phyloP scores from a whole-genome alignment of 2,888 invertebrate genomes.

The Cosmopolites sordidus region DNA sequence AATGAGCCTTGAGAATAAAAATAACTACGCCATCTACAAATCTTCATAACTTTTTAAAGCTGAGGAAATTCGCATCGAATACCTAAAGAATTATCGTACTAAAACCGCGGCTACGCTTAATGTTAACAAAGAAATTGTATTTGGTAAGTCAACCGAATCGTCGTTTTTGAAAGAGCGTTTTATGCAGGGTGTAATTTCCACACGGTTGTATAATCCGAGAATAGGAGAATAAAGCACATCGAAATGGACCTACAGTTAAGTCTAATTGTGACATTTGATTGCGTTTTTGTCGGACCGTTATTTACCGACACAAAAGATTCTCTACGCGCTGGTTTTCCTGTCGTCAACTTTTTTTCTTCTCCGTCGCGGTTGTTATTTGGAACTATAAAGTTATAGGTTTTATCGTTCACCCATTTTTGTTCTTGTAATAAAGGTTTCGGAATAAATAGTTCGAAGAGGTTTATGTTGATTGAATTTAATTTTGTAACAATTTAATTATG shows the following conservation, averaged over 20 bases:
- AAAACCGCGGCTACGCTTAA: constrained; percentile 9
- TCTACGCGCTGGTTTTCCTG: too few relatives aligned
- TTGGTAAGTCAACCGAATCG: constrained; percentile 18
- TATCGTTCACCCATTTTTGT: too few relatives aligned
- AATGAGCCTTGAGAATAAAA: too few relatives aligned
- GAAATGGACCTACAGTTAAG: constrained; percentile 14
- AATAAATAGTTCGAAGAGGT: too few relatives aligned
- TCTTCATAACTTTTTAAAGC: neutral
- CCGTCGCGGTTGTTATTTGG: too few relatives aligned
- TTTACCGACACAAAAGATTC: constrained; percentile 1
- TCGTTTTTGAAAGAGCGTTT: constrained; percentile 9
- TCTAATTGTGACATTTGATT: constrained; percentile 23
- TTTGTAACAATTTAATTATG: too few relatives aligned
- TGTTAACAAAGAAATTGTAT: constrained; percentile 20
- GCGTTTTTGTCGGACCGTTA: constrained; percentile 18
- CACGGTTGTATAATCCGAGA: constrained; percentile 16
- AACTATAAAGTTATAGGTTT: too few relatives aligned
- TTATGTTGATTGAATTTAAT: too few relatives aligned
- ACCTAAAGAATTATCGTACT: constrained; percentile 4
- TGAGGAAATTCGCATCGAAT: neutral
- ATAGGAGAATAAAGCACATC: constrained; percentile 14
- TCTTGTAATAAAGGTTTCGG: too few relatives aligned
- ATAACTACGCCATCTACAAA: too few relatives aligned
- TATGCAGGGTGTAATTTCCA: constrained; percentile 10
- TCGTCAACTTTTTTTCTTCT: too few relatives aligned